Evolutionary conservation across 2,888 invertebrate species (phyloP).

Genomic region (Hyalella azteca): DNA sequence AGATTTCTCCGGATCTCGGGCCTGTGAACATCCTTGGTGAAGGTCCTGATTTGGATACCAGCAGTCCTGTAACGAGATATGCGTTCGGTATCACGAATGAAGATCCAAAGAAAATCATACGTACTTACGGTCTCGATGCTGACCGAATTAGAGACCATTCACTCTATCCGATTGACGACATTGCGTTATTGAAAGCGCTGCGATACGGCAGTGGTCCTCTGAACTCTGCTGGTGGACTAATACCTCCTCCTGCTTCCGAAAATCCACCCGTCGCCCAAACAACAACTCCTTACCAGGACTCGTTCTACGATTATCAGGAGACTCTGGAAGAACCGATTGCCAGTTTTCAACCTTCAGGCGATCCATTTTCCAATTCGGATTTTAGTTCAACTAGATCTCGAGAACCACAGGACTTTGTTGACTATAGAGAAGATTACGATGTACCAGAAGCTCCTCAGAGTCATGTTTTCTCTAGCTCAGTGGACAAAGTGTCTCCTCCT

Average conservation of each 20-base stretch:
- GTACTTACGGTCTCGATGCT: neutral
- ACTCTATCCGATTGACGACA: neutral
- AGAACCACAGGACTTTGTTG: neutral
- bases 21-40: neutral
- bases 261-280: neutral
- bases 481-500: neutral
- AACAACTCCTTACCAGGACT: neutral
- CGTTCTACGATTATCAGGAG: neutral
- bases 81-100: neutral
- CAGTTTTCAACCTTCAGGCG: neutral
- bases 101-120: neutral
- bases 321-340: neutral
- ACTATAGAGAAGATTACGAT: neutral
- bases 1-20: neutral
- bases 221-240: neutral
- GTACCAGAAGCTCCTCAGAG: neutral
- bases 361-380: neutral
- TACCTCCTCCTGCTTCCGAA: neutral
- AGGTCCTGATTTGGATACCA: neutral
- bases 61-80: neutral
- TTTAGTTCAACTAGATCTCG: neutral
- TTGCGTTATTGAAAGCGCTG: neutral
- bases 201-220: neutral
- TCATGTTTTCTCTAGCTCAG: neutral
- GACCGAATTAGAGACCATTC: neutral